Conservation (phyloP, 2,797 vertebrate species). For the Mionectes olivaceus region DNA sequence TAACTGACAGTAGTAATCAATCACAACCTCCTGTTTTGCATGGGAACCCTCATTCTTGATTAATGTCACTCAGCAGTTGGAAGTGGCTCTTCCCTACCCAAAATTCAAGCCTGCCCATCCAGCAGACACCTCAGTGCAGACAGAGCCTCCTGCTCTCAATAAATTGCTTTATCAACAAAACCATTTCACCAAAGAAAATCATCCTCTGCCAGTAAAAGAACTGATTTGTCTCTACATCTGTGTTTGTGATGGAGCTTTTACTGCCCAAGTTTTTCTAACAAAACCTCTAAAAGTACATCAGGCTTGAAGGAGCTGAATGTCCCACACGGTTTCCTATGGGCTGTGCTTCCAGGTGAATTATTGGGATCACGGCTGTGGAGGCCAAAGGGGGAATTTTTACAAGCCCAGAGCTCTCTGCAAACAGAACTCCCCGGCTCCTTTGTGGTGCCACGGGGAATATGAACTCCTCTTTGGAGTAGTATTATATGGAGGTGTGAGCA, state of each 20-base stretch:
- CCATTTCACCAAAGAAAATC: neutral
- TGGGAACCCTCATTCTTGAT: slow-evolving; percentile 5
- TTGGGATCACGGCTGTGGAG: neutral
- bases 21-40: slow-evolving; percentile 9
- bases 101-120: neutral
- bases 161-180: neutral
- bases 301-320: neutral
- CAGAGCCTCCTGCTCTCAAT: neutral
- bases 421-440: neutral
- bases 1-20: neutral
- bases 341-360: neutral
- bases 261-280: neutral
- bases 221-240: fast-evolving
- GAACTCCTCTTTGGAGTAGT: neutral
- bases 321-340: fast-evolving
- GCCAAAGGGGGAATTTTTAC: neutral
- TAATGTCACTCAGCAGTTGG: neutral
- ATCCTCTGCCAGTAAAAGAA: neutral
- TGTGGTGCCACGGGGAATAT: fast-evolving
- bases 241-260: neutral
- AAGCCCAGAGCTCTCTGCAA: neutral
- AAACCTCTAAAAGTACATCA: neutral
- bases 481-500: neutral
- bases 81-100: neutral
- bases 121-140: neutral